Conservation (phyloP, 1,140 invertebrate genomes). For the Sipha flava region DNA sequence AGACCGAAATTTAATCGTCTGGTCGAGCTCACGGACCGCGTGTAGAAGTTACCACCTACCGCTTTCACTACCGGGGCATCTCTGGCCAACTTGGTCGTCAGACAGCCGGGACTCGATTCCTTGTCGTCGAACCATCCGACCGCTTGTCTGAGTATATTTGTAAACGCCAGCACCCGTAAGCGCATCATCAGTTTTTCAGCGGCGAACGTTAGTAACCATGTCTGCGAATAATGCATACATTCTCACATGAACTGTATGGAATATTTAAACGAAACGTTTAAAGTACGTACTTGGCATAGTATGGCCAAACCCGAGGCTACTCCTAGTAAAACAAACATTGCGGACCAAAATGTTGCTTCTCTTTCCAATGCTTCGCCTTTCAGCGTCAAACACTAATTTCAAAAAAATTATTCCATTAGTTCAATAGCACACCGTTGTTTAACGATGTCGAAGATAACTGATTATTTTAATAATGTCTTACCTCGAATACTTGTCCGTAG, state of each 20-base stretch:
- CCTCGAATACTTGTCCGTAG: conserved; percentile 71
- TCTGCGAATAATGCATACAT: conserved; percentile 36
- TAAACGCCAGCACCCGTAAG: conserved; percentile 55
- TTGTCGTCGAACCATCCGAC: conserved; percentile 66
- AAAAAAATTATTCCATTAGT: not conserved
- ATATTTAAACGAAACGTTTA: not conserved
- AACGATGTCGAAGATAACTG: not conserved
- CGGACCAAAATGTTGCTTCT: not conserved
- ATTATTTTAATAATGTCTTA: conserved; percentile 42
- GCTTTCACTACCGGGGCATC: conserved; percentile 69
- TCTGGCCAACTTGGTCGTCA: conserved; percentile 60
- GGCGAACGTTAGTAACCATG: conserved; percentile 48
- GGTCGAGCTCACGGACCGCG: no score
- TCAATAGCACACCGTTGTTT: not conserved
- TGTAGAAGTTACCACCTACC: conserved; percentile 51
- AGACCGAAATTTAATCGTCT: no score
- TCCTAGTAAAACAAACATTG: not conserved
- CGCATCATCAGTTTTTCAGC: conserved; percentile 62
- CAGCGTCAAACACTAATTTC: not conserved
- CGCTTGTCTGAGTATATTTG: conserved; percentile 59
- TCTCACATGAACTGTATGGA: not conserved
- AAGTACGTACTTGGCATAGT: not conserved
- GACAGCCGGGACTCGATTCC: conserved; percentile 56
- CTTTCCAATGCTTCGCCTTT: not conserved
- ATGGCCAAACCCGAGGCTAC: not conserved